Percentiles rank a stretch among this genome's conserved stretches.
Evolutionary conservation across 1,140 invertebrate genomes (phyloP).

Genomic region (Drosophila nigrodunni): DNA sequence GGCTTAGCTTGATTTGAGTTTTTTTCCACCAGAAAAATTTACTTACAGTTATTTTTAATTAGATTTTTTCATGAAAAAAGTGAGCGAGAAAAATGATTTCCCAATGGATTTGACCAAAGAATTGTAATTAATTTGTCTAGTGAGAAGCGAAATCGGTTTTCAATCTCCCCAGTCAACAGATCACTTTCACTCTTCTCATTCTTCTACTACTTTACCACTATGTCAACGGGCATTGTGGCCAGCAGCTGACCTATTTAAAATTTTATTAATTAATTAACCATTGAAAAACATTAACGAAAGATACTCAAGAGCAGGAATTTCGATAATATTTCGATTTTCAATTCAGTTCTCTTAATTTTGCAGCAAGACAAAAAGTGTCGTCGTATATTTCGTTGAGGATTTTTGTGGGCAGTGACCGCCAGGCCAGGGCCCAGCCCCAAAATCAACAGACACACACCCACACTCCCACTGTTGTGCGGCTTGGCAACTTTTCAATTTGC

Average conservation of each 20-base stretch:
- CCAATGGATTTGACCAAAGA: constrained; percentile 20
- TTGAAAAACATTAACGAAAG: no score
- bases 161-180: no score
- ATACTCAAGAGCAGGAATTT: no score
- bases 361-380: neutral
- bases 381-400: neutral
- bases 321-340: no score
- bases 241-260: no score
- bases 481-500: constrained; percentile 67
- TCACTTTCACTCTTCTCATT: no score
- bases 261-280: no score
- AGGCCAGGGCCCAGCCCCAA: constrained; percentile 12
- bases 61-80: neutral
- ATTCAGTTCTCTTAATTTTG: neutral
- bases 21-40: neutral
- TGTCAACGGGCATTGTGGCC: no score
- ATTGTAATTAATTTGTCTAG: no score
- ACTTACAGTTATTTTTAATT: neutral
- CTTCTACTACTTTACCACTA: no score
- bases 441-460: constrained; percentile 11
- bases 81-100: neutral
- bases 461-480: constrained; percentile 27
- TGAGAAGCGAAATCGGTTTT: no score
- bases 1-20: neutral
- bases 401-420: neutral